Conservation (phyloP, 1,140 invertebrate species). For the Nomia melanderi region DNA sequence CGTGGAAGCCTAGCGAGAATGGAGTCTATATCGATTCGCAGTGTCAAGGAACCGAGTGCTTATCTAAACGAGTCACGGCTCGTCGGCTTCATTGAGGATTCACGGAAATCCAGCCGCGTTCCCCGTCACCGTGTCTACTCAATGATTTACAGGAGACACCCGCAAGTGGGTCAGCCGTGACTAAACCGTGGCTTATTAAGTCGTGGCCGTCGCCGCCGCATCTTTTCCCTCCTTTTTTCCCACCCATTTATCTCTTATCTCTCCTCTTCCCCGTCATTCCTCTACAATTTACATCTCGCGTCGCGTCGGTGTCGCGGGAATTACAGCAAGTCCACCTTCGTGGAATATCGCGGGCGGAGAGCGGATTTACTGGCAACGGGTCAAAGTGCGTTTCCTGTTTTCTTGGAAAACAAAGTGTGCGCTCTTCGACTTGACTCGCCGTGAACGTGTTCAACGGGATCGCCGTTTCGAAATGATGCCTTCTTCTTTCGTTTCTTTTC, state of each 20-base stretch:
- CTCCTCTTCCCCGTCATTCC: too few relatives aligned
- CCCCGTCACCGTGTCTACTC: constrained; percentile 15
- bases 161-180: constrained; percentile 61
- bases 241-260: too few relatives aligned
- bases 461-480: neutral
- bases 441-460: too few relatives aligned
- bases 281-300: constrained; percentile 48
- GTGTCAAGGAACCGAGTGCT: constrained; percentile 51
- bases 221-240: neutral
- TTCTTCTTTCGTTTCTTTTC: neutral
- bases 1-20: constrained; percentile 18
- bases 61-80: constrained; percentile 59
- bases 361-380: neutral
- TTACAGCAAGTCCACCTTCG: neutral
- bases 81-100: constrained; percentile 60
- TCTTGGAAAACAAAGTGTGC: neutral
- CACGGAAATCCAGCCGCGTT: constrained; percentile 57
- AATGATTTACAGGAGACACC: constrained; percentile 58
- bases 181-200: constrained; percentile 48
- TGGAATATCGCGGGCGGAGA: neutral
- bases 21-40: constrained; percentile 42
- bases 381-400: constrained; percentile 18
- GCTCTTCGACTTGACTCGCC: neutral
- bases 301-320: constrained; percentile 4
- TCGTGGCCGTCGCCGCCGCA: neutral